Evolutionary conservation across 2,888 invertebrate genomes (phyloP).

Genomic region (Amblyjoppa fuscipennis): DNA sequence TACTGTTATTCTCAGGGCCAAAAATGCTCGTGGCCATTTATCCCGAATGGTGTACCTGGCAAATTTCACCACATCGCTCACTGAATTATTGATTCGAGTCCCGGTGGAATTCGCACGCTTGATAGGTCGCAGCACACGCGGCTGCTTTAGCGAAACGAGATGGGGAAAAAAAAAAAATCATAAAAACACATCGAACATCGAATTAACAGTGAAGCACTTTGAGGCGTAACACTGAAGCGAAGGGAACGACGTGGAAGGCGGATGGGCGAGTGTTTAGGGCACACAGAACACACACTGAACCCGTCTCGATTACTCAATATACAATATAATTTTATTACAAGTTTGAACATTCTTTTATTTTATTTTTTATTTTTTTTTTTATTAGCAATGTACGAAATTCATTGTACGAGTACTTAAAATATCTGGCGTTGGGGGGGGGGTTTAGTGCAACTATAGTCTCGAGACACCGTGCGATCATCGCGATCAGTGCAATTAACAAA

Average conservation of each 20-base stretch:
- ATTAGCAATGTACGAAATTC: constrained; percentile 81
- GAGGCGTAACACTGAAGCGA: constrained; percentile 4
- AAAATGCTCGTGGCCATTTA: not conserved
- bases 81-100: constrained; percentile 6
- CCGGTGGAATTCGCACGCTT: not conserved
- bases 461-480: constrained; percentile 23
- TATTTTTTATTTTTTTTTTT: constrained; percentile 63
- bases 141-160: constrained; percentile 14
- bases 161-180: not conserved
- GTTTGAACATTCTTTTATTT: constrained; percentile 77
- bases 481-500: not conserved
- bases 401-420: constrained; percentile 78
- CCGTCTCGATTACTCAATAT: constrained; percentile 77
- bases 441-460: constrained; percentile 30
- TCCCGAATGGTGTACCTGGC: constrained; percentile 12
- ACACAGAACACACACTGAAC: constrained; percentile 34
- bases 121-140: not conserved
- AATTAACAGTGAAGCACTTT: constrained; percentile 11
- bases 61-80: constrained; percentile 31
- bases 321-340: constrained; percentile 81
- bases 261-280: constrained; percentile 4
- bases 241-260: constrained; percentile 7
- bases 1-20: constrained; percentile 6
- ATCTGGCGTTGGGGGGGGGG: constrained; percentile 71
- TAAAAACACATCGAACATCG: constrained; percentile 5